Conservation (phyloP, 1,140 invertebrate genomes). For the Drosophila aff. region DNA sequence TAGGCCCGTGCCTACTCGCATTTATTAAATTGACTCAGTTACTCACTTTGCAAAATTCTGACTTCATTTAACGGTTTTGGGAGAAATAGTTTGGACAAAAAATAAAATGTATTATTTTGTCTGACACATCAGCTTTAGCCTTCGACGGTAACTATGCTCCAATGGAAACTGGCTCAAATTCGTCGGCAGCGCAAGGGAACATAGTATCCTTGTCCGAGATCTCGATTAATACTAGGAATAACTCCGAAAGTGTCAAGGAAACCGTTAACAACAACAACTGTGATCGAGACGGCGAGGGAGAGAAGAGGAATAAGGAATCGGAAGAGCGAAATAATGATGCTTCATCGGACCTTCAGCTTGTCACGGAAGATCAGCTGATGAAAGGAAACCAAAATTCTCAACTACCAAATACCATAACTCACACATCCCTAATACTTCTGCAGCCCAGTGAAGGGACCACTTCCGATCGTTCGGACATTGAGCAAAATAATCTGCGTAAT, state of each 20-base stretch:
- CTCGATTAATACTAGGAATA: constrained; percentile 6
- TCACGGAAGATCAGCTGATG: constrained; percentile 31
- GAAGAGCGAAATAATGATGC: constrained; percentile 8
- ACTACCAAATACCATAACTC: constrained; percentile 29
- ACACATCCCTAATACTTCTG: constrained; percentile 57
- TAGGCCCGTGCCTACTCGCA: too few species aligned
- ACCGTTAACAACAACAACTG: constrained; percentile 4
- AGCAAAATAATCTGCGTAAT: constrained; percentile 85
- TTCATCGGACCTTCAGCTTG: constrained; percentile 18
- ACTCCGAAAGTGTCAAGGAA: constrained; percentile 38
- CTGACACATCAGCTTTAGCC: constrained; percentile 54
- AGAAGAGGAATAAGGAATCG: constrained; percentile 16
- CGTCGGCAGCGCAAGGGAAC: constrained; percentile 12
- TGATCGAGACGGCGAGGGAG: constrained; percentile 3
- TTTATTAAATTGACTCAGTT: too few species aligned
- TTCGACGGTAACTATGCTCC: constrained; percentile 71
- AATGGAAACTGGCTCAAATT: constrained; percentile 56
- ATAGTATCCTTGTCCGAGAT: constrained; percentile 9
- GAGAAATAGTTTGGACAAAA: neutral
- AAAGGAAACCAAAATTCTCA: constrained; percentile 19
- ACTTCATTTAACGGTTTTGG: neutral
- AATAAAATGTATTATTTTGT: constrained; percentile 6
- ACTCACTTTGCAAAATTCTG: too few species aligned
- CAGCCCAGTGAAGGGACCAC: constrained; percentile 40
- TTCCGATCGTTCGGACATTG: constrained; percentile 53